phyloP scores from a whole-genome alignment of 2,113 vertebrate genomes.

The Cathartes aura region DNA sequence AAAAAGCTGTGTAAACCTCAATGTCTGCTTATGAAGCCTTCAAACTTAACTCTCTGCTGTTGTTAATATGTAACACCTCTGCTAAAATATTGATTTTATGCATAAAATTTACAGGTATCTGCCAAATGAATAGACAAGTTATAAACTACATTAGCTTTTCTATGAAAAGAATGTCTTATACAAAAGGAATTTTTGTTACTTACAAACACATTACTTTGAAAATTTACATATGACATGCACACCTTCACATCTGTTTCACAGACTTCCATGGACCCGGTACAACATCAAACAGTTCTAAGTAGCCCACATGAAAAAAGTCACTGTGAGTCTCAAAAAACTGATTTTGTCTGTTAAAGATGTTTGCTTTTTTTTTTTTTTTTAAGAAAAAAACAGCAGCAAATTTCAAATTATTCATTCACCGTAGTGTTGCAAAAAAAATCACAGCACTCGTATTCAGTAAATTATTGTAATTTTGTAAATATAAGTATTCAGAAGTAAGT shows the following conservation, averaged over 20 bases:
- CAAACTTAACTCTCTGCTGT: not conserved
- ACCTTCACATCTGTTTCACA: not conserved
- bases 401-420: not conserved
- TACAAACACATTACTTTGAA: not conserved
- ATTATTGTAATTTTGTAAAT: not conserved
- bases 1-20: not conserved
- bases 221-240: not conserved
- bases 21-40: not conserved
- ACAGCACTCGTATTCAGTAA: not conserved
- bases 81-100: not conserved
- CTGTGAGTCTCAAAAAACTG: not conserved
- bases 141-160: not conserved
- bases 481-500: not conserved
- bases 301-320: not conserved
- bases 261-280: not conserved
- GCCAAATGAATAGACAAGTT: not conserved
- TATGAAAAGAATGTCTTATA: not conserved
- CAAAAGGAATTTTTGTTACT: not conserved
- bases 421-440: not conserved
- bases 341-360: not conserved
- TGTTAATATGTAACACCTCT: not conserved
- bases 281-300: not conserved
- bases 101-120: not conserved
- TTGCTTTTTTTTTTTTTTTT: not conserved
- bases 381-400: not conserved